A percentile compares a stretch with the other conserved stretches of the same genome.
These are phyloP conservation scores for Coptodon bakossiorum DNA, from an alignment of 2,113 vertebrate species.

Conservation along the genomic window DNA sequence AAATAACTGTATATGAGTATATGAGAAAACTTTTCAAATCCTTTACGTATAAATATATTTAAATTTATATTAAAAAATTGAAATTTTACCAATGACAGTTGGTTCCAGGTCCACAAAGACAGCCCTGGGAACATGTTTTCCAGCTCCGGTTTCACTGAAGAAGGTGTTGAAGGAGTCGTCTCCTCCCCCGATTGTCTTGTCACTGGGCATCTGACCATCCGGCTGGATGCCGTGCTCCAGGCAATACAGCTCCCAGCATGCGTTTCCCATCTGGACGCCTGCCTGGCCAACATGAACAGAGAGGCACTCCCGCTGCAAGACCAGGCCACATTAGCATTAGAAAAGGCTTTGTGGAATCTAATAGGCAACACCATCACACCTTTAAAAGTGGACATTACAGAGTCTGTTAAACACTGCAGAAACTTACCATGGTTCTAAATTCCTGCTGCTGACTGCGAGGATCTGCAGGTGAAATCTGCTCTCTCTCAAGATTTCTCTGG, in stretches of 20 bases:
- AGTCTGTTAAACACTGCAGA: background rate
- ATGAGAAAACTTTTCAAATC: background rate
- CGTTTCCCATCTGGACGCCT: constrained; percentile 83
- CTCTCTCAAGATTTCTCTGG: background rate
- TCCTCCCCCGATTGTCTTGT: background rate
- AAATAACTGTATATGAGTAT: background rate
- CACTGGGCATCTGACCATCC: background rate
- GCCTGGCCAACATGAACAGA: constrained; percentile 52
- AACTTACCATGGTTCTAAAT: constrained; percentile 10
- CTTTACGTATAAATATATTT: background rate
- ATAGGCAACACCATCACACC: background rate
- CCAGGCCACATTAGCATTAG: background rate
- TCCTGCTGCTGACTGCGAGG: background rate
- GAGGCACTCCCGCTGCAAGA: background rate
- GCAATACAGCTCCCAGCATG: constrained; percentile 81
- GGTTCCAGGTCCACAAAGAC: constrained; percentile 38
- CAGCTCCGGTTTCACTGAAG: background rate
- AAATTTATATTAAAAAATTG: background rate
- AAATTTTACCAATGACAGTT: constrained; percentile 54
- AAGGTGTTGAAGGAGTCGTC: background rate
- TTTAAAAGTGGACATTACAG: background rate
- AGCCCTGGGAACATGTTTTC: background rate
- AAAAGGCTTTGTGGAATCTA: background rate
- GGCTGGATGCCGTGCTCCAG: background rate
- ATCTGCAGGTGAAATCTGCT: background rate